Evolutionary conservation across 2,797 vertebrate species (phyloP), one percentile per base, ranked within the genome.

Genomic region (Pangasius larnaudii): DNA sequence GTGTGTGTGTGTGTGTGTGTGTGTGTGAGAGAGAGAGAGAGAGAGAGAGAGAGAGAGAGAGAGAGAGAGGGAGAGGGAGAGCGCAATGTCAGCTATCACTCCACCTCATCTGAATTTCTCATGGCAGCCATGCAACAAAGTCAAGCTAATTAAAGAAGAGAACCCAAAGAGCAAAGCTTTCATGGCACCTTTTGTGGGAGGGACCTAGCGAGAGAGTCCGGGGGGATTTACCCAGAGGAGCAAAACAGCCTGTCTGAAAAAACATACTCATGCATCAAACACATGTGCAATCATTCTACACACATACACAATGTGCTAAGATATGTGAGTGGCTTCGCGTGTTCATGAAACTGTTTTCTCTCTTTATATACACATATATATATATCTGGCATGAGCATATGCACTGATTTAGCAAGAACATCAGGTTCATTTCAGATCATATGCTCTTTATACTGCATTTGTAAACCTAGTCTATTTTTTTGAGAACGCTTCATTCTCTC

Each of bases 51-150:
- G 11, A 36, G 9, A 56, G 27, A 46, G 81, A 53, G 27, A 90
- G 72, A 39, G 24, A n/a, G 74, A 49, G 42, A n/a, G 74, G 16
- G 27, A 24, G 49, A 46, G 27, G 27, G 78, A 49, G 93, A 92
- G 88, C 91, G 90, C 74, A 72, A 89, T 95, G 96, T 95, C 95
- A 95, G 94, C 91, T 94, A 94, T 95, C 95, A 95, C 94, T 95
- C 94, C 94, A 93, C 94, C 93, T 92, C 87, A 63, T 94, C 92
- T 94, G 92, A 94, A 94, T 95, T 93, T 92, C 93, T 95, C 92
- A 94, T 94, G 95, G 93, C 94, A 95, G 93, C 91, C 94, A 94
- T 95, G 94, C 94, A 95, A 96, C 95, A 81, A 86, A 95, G 91
- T 82, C 88, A 27, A 90, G 93, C 94, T 95, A 96, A 96, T 96